phyloP scores from a whole-genome alignment of 2,888 invertebrate species.

The Oasisia sp. region DNA sequence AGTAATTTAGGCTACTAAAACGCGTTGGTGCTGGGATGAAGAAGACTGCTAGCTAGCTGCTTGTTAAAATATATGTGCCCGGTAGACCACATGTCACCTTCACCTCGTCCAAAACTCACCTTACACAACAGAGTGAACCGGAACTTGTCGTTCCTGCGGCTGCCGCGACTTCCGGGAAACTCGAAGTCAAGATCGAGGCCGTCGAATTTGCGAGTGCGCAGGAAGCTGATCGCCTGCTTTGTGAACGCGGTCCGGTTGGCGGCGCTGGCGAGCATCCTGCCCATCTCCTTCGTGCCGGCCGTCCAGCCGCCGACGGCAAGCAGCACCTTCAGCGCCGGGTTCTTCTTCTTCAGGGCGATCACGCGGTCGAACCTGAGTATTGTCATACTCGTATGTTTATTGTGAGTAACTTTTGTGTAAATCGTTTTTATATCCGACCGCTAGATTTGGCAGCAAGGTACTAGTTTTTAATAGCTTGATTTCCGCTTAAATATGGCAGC shows the following conservation, averaged over 20 bases:
- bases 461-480: no score
- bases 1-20: no score
- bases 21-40: no score
- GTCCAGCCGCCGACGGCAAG: constrained; percentile 59
- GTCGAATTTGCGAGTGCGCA: neutral
- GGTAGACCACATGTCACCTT: neutral
- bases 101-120: neutral
- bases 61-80: no score
- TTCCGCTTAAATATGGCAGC: no score
- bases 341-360: constrained; percentile 45
- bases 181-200: constrained; percentile 10
- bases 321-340: constrained; percentile 49
- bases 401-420: no score
- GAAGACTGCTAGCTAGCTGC: no score
- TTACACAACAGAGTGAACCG: neutral
- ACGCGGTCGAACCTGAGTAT: constrained; percentile 46
- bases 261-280: neutral
- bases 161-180: constrained; percentile 12
- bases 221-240: neutral
- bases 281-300: neutral
- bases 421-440: no score
- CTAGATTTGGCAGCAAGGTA: no score
- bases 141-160: neutral
- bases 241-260: neutral
- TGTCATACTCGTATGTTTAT: no score